Percentiles rank a stretch among this genome's conserved stretches.
Conservation (phyloP, 2,888 invertebrate genomes). For the Protonemura montana region DNA sequence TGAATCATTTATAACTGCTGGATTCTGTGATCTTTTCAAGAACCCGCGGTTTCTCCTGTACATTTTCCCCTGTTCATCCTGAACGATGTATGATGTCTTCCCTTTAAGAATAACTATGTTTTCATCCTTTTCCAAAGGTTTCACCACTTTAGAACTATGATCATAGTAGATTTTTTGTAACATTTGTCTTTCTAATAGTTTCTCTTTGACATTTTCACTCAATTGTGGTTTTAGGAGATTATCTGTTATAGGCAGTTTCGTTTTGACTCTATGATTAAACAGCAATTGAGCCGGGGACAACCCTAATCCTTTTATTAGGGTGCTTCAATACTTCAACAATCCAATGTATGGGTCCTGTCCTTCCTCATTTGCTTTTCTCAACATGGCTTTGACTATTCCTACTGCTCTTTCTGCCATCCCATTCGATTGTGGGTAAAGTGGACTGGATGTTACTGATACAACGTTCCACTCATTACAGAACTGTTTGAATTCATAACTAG, state of each 20-base stretch:
- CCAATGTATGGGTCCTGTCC: background rate
- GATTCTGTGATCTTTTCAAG: background rate
- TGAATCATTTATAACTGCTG: background rate
- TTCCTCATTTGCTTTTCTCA: background rate
- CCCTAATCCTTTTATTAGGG: background rate
- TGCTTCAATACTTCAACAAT: slow-evolving; percentile 21
- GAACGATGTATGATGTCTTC: slow-evolving; percentile 21
- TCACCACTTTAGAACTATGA: background rate
- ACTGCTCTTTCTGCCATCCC: slow-evolving; percentile 22
- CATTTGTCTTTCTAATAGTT: background rate
- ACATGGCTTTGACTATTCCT: slow-evolving; percentile 10
- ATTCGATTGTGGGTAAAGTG: slow-evolving; percentile 17
- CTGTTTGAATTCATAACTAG: slow-evolving; percentile 15
- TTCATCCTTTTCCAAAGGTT: background rate
- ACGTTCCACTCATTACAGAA: slow-evolving; percentile 23
- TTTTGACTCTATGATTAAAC: background rate
- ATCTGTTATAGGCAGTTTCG: slow-evolving; percentile 12
- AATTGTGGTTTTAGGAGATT: background rate
- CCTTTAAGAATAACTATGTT: background rate
- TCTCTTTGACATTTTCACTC: background rate
- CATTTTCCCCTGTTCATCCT: slow-evolving; percentile 9
- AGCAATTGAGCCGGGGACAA: slow-evolving; percentile 22
- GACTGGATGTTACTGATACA: slow-evolving; percentile 13
- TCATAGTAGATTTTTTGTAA: slow-evolving; percentile 15
- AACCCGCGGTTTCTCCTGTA: slow-evolving; percentile 8